Evolutionary conservation across 1,140 invertebrate species (phyloP), one percentile per base, ranked within the genome.

Genomic region (Mesaphorura yosii): DNA sequence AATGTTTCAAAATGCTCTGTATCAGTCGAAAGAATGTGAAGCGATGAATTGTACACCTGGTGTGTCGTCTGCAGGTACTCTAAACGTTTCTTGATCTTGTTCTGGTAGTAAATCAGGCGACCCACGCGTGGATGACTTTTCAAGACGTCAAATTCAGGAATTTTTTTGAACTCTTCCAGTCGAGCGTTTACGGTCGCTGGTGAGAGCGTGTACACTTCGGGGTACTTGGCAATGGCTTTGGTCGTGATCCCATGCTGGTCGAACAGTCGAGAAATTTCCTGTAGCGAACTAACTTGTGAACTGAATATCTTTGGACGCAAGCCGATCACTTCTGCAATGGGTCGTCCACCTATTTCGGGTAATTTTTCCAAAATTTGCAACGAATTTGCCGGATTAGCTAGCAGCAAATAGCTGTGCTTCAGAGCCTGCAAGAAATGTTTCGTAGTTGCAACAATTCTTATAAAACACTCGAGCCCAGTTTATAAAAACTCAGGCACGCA

Each of bases 101-200:
- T 75, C 59, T 76, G 74, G 57, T 77, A 75, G 48, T 77, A 71
- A 0, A 78, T 70, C 53, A 78, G 63, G 2, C 70, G 67, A 3
- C 76, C 59, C 2, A 77, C 68, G 29, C 76, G 69, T 3, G 75
- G 74, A 66, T 78, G 75, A 14, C 70, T 69, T 38, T 65, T 65
- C 12, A 78, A 62, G 14, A 73, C 68, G 56, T 73, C 63, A 47
- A 75, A 76, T 58, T 76, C 71, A 25, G 75, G 73, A n/a, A 72
- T 67, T 31, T 67, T 66, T 19, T 68, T 66, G 0, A 78, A 57
- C 29, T 76, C 70, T 6, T 70, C 64, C 0, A 78, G 62, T 1
- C 76, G 64, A 38, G 72, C 67, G 38, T 66, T 42, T 3, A 78
- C 70, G 0, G 75, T 75, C 45, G 71, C 66, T 0, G 75, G 65